Percentiles rank a stretch among this genome's conserved stretches.
phyloP scores from a whole-genome alignment of 2,888 invertebrate species.

The Parelbella ahira region DNA sequence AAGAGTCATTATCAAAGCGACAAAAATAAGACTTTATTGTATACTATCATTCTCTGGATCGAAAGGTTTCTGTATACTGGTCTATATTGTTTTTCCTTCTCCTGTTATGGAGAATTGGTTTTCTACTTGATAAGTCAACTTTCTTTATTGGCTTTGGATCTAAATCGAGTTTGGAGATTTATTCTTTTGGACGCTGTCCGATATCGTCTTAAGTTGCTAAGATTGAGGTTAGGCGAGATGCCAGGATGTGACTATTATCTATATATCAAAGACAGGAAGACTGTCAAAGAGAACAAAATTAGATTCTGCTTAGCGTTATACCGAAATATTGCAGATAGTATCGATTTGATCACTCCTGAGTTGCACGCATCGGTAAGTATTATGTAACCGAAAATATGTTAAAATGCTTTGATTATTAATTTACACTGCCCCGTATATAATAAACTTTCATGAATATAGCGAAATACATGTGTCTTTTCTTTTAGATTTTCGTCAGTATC shows the following conservation, averaged over 20 bases:
- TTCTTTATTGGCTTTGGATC: slow-evolving; percentile 55
- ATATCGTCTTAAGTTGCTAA: slow-evolving; percentile 51
- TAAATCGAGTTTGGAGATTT: slow-evolving; percentile 63
- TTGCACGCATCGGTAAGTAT: slow-evolving; percentile 58
- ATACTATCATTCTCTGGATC: slow-evolving; percentile 42
- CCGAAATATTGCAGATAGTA: slow-evolving; percentile 51
- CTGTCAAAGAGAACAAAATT: slow-evolving; percentile 51
- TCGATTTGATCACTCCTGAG: slow-evolving; percentile 56
- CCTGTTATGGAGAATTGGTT: slow-evolving; percentile 39
- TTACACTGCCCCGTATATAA: no score
- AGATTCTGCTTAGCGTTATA: slow-evolving; percentile 53
- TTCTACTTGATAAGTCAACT: slow-evolving; percentile 46
- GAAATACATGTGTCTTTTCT: slow-evolving; percentile 27
- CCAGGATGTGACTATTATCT: slow-evolving; percentile 50
- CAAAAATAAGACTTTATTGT: slow-evolving; percentile 38
- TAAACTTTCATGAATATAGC: no score
- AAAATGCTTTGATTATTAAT: no score
- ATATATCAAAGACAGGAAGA: slow-evolving; percentile 52
- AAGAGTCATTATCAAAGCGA: slow-evolving; percentile 38
- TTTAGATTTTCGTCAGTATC: slow-evolving; percentile 61
- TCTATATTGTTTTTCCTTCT: slow-evolving; percentile 41
- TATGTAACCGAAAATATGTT: slow-evolving; percentile 2
- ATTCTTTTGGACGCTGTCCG: slow-evolving; percentile 53
- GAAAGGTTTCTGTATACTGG: slow-evolving; percentile 45
- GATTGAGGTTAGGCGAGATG: slow-evolving; percentile 50